Base-by-base conservation (phyloP, 1,140 invertebrate species). In the Drosophila seguyi region DNA sequence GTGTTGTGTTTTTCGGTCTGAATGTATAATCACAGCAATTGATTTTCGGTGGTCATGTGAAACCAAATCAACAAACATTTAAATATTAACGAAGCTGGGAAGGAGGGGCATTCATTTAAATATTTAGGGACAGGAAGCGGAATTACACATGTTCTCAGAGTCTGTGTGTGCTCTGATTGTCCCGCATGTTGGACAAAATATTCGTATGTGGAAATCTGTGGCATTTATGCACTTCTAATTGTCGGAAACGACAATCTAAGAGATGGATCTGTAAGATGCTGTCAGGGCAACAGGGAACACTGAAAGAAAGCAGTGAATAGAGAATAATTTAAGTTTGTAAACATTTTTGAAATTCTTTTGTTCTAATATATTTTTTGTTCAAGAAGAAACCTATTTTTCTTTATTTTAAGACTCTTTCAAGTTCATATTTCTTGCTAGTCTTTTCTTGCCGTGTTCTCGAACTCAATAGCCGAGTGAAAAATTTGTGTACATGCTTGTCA, bases 21-120 rank as follows among this genome's bases (percentile, higher is more conserved):
- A 73, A 74, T 86, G 68, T 63, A 75, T 81, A 81, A 86, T 78
- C 77, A 50, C 22, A 52, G 60, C 68, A 75, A 81, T 77, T 69
- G 75, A 59, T 75, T 73, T 81, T 55, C n/a, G 69, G 69, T 63
- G 59, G 53, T 61, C 61, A 65, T 65, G 56, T 65, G 56, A 65
- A 42, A 22, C 57, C 34, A 6, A 41, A 25, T 25, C 55, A 42
- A 25, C 38, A 65, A 47, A 27, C n/a, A 50, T 67, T 66, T 38
- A 36, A 67, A 69, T 53, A 55, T 65, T 55, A 18, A 53, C 14
- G 6, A 22, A 6, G 25, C 6, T 25, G 25, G 25, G 25, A 2
- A 2, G 25, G 48, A 18, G 16, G 16, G 22, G 39, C 16, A 53
- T 39, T 22, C 6, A 39, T 55, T 62, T 62, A 62, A 55, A 62